Evolutionary conservation across 2,797 vertebrate genomes (phyloP), one percentile per base, ranked within the genome.

Genomic region (Coendou prehensilis): DNA sequence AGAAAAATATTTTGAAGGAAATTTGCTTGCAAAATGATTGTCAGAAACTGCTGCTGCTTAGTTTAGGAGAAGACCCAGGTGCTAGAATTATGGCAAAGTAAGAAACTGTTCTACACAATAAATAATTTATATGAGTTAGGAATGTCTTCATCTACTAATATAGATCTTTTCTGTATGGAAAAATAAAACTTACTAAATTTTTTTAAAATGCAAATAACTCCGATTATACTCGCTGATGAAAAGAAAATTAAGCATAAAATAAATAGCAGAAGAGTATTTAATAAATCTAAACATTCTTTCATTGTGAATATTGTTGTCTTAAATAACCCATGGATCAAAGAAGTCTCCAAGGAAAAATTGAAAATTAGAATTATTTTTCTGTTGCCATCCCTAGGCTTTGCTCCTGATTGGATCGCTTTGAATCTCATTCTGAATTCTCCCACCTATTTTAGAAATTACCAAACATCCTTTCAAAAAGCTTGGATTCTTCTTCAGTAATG

Each of bases 221-320:
- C 82, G n/a, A 50, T 11, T 81, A 2, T 86, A 17, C 26, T 61
- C 45, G 56, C n/a, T 59, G 18, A 89, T 37, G 23, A 52, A 82
- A 93, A 87, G 9, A 78, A 69, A 82, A 87, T 59, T 90, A 61
- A 87, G 56, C 18, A 61, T 50, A 61, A 78, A 71, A 71, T 83
- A 76, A 87, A 56, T 67, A 87, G 2, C 15, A 41, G 33, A 81
- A 61, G 0, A 0, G 1, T 84, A 88, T 59, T 78, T 91, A 69
- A 33, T 84, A 87, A 30, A 91, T 45, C 11, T 52, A 52, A 63
- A 80, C 59, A 33, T 71, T n/a, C 61, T 82, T 80, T 69, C 4
- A 28, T 87, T 84, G 2, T 30, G 64, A 59, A 13, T 20, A 30
- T 5, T 9, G 3, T 4, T 52, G n/a, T 85, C 15, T 5, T 10